Conservation (phyloP, 2,888 invertebrate genomes). For the Silvanus unidentatus region DNA sequence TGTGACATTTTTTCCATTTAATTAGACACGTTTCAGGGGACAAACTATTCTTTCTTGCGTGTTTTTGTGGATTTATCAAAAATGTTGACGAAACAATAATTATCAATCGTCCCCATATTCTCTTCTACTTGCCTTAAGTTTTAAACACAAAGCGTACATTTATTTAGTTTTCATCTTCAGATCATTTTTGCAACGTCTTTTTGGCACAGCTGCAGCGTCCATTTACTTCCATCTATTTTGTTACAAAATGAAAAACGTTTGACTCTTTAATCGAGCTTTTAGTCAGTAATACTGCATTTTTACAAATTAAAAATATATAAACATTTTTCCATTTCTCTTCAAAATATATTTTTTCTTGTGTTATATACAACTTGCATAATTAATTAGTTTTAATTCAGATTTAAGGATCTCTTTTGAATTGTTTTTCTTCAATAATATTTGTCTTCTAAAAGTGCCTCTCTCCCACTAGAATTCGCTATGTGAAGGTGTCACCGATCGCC, state of each 20-base stretch:
- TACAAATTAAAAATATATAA: slow-evolving; percentile 36
- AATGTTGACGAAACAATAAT: too few species aligned
- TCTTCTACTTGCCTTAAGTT: not conserved
- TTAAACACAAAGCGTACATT: slow-evolving; percentile 9
- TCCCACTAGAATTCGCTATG: slow-evolving; percentile 43
- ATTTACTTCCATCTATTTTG: not conserved
- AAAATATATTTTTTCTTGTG: slow-evolving; percentile 26
- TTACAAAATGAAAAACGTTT: not conserved
- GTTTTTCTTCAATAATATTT: slow-evolving; percentile 15
- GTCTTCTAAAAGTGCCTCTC: slow-evolving; percentile 37
- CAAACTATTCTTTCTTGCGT: slow-evolving; percentile 14
- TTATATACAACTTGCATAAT: slow-evolving; percentile 26
- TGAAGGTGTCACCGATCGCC: slow-evolving; percentile 41
- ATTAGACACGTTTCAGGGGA: slow-evolving; percentile 9
- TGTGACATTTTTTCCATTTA: slow-evolving; percentile 9
- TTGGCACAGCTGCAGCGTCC: slow-evolving; percentile 1
- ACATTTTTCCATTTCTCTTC: slow-evolving; percentile 19
- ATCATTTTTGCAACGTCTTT: slow-evolving; percentile 1
- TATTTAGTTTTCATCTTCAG: slow-evolving; percentile 2
- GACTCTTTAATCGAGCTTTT: slow-evolving; percentile 3
- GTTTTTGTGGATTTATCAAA: slow-evolving; percentile 3
- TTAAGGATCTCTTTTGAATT: too few species aligned
- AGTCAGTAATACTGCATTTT: slow-evolving; percentile 35
- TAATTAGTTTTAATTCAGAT: too few species aligned
- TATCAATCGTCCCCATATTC: too few species aligned